phyloP scores from a whole-genome alignment of 1,140 invertebrate species.

The Drosophila micromelanica region DNA sequence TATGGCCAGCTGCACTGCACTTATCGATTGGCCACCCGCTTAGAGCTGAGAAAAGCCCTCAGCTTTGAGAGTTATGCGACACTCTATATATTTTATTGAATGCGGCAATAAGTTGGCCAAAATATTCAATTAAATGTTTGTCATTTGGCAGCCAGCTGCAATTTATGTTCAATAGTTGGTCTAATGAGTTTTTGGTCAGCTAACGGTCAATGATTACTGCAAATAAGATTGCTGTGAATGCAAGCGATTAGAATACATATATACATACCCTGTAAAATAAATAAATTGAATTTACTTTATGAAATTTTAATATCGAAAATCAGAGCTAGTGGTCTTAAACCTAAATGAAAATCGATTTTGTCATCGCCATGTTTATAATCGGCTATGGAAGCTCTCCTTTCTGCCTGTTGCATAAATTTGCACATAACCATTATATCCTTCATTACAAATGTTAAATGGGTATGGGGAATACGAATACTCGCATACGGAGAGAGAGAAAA shows the following conservation, averaged over 20 bases:
- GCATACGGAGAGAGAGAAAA: too few relatives aligned
- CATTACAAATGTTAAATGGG: too few relatives aligned
- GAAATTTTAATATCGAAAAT: too few relatives aligned
- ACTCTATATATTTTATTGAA: slow-evolving; percentile 63
- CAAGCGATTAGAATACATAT: too few relatives aligned
- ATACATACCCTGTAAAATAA: slow-evolving; percentile 3
- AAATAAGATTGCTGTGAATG: not conserved
- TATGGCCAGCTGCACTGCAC: slow-evolving; percentile 57
- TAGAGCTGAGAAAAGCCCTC: not conserved
- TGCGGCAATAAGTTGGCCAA: slow-evolving; percentile 70
- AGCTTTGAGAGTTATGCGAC: slow-evolving; percentile 58
- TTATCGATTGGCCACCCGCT: slow-evolving; percentile 49
- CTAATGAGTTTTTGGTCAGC: slow-evolving; percentile 65
- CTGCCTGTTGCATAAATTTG: too few relatives aligned
- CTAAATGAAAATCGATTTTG: too few relatives aligned
- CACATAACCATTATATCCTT: too few relatives aligned
- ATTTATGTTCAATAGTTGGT: slow-evolving; percentile 62
- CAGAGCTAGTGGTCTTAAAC: too few relatives aligned
- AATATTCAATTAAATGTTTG: slow-evolving; percentile 78
- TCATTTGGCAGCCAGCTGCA: slow-evolving; percentile 33
- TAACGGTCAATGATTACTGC: not conserved
- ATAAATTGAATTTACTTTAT: too few relatives aligned
- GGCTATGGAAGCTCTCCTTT: too few relatives aligned
- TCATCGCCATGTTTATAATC: not conserved
- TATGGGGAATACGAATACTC: too few relatives aligned